Evolutionary conservation across 2,888 invertebrate species (phyloP), one percentile per base, ranked within the genome.

Genomic region (Aspidapion aeneum): DNA sequence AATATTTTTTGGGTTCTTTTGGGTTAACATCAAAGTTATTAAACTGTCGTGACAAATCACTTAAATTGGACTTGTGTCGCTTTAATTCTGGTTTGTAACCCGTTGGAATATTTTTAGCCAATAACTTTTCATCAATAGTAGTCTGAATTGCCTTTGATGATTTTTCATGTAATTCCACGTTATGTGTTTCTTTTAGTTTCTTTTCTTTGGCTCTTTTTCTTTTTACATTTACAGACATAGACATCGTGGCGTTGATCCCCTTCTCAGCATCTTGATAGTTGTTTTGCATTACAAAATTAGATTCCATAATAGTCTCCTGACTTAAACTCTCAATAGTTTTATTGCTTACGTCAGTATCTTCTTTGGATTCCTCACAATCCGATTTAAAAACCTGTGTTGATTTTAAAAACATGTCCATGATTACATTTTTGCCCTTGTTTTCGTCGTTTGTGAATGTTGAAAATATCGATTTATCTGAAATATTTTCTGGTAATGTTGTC

Each of bases 331-430:
- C 57, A 21, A 55, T 57, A 19, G 17, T 9, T 51, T 63, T 16
- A 20, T 56, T 56, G 21, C n/a, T 56, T 56, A 16, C 9, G 9
- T 18, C n/a, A 5, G 19, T 12, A 18, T n/a, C 16, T 5, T 52
- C 16, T 22, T 61, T 54, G 9, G 56, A 17, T 7, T 16, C 52
- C 63, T 7, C 52, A 21, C n/a, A 60, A 49, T 18, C 63, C 65
- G 20, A 19, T 18, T 62, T 18, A 58, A 65, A 73, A 1, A 73
- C 68, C 62, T 72, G 70, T 1, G 75, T 72, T 1, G 79, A 79
- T 68, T 78, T 77, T 58, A 80, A 63, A 69, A 79, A 80, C 73
- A 76, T 76, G 66, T 78, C 74, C 75, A 79, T 72, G 55, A 79
- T 76, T 16, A 78, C 65, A 48, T 74, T 63, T 70, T 78, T 79